These are phyloP conservation scores for Calonectris borealis DNA, from an alignment of 2,113 vertebrate species.

Conservation along the genomic window DNA sequence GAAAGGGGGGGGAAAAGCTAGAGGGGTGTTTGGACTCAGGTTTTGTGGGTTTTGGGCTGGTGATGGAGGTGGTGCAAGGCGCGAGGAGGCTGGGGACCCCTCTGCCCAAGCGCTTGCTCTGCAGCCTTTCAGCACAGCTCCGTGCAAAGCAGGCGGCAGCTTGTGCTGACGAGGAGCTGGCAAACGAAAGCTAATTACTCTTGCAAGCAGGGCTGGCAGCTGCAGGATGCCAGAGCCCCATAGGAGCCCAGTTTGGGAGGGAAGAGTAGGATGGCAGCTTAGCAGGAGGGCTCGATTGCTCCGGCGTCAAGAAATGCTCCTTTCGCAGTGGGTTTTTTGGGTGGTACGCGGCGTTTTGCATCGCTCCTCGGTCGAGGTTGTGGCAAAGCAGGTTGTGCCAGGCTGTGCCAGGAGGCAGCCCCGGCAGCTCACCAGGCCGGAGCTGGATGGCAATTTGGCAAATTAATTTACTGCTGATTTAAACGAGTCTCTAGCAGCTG, in stretches of 20 bases:
- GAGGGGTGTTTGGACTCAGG: fast-evolving
- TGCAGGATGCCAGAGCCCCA: neutral
- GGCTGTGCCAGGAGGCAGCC: neutral
- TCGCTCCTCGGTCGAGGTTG: fast-evolving
- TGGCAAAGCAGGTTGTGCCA: neutral
- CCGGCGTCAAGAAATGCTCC: neutral
- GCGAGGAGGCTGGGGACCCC: fast-evolving
- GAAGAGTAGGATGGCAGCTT: neutral
- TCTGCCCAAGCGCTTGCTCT: neutral
- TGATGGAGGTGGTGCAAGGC: neutral
- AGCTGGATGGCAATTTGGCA: neutral
- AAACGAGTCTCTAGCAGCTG: neutral
- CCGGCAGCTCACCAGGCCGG: neutral
- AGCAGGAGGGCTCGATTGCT: neutral
- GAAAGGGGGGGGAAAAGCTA: fast-evolving
- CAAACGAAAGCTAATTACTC: neutral
- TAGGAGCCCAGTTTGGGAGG: neutral
- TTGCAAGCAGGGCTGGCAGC: neutral
- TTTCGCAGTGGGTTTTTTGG: fast-evolving
- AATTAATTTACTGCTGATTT: neutral
- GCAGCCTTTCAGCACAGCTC: neutral
- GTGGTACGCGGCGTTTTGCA: fast-evolving
- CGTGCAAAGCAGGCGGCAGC: neutral
- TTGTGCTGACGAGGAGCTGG: neutral
- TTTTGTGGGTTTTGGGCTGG: neutral